phyloP scores from a whole-genome alignment of 2,888 invertebrate genomes.

The Lasioglossum zephyrum region DNA sequence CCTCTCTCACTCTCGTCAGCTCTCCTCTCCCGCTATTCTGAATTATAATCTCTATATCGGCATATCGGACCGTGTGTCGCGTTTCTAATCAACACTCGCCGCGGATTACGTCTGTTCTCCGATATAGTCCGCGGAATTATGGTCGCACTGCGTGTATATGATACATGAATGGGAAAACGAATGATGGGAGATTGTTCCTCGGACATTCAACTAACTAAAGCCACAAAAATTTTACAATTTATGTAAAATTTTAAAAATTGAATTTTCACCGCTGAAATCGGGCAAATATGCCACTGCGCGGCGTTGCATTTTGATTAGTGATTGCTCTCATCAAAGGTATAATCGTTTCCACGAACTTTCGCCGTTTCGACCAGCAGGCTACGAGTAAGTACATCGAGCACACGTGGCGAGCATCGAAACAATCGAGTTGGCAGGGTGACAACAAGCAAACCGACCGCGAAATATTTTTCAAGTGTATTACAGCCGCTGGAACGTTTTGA shows the following conservation, averaged over 20 bases:
- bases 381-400: not conserved
- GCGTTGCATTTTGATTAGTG: too few species aligned
- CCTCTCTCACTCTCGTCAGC: not conserved
- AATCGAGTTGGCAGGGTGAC: constrained; percentile 51
- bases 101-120: constrained; percentile 23
- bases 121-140: constrained; percentile 36
- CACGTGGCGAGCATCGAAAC: constrained; percentile 19
- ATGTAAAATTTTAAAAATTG: too few species aligned
- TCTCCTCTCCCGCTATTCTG: constrained; percentile 7
- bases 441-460: constrained; percentile 50
- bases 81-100: constrained; percentile 34
- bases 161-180: too few species aligned
- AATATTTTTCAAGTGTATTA: constrained; percentile 45
- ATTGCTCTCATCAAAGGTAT: not conserved
- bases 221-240: too few species aligned
- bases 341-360: not conserved
- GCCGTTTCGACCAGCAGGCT: not conserved
- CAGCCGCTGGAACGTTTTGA: constrained; percentile 12
- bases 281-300: too few species aligned
- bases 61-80: constrained; percentile 10
- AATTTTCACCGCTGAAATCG: too few species aligned
- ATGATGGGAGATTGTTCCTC: too few species aligned
- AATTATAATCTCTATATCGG: constrained; percentile 51
- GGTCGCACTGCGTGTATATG: not conserved
- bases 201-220: too few species aligned